Base-by-base conservation (phyloP, 2,888 invertebrate genomes). In the Luperina nickerlii region DNA sequence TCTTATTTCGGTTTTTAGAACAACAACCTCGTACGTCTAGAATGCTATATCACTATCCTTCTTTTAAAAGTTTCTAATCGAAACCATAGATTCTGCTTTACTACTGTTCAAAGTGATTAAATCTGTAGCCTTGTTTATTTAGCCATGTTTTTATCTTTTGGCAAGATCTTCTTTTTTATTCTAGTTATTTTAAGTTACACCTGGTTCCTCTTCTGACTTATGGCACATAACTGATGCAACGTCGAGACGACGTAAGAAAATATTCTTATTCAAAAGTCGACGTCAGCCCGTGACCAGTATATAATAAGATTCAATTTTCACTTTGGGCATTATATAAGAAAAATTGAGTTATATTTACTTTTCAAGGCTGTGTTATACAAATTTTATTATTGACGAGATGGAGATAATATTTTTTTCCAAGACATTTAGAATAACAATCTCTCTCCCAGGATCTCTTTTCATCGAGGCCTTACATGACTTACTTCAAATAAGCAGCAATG, bases 251-350 rank as follows among this genome's bases (percentile, higher is more conserved):
- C 76, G 83, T 87, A 94, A 95, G 95, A 94, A 95, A 95, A 95
- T 94, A 95, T 95, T 94, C 92, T 94, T 94, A 95, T 95, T 95
- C 94, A 94, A 93, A 95, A 94, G 92, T 94, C 92, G 92, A 92
- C 92, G 91, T 90, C 92, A 90, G 90, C 91, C 92, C 94, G 95
- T 95, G 95, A 94, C 94, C 93, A 91, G 93, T 92, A 93, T 93
- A 90, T 90, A 91, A 89, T 89, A 90, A 88, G 88, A 88, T 91
- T 90, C 90, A 87, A 91, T 91, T 91, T 91, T 90, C 87, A 85
- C 89, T 89, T 89, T 87, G 83, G 90, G 83, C 87, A 88, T 81
- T 89, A 83, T 88, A 79, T 83, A 87, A 72, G 77, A 73, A 81
- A 76, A 82, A 89, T 88, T 88, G 82, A 88, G 83, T 81, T 79